phyloP scores from a whole-genome alignment of 1,140 invertebrate species.

The Glossosoma conforme region DNA sequence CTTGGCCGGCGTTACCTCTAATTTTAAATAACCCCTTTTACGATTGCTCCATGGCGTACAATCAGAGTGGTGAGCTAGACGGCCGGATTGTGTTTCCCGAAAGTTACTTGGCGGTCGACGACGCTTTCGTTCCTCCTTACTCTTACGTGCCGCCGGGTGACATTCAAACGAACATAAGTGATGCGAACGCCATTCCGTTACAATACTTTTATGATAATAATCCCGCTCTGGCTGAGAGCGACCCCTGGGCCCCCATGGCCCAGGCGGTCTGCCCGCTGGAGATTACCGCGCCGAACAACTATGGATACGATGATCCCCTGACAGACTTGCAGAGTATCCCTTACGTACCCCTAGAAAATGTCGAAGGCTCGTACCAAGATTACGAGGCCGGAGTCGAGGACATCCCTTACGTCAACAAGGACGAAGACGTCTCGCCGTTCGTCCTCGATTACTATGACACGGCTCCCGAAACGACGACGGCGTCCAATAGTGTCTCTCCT shows the following conservation, averaged over 20 bases:
- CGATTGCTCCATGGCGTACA: constrained; percentile 41
- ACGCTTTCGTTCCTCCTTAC: constrained; percentile 46
- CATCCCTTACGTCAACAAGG: constrained; percentile 4
- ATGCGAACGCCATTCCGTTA: constrained; percentile 29
- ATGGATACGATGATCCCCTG: constrained; percentile 35
- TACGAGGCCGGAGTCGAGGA: constrained; percentile 17
- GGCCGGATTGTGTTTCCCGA: constrained; percentile 41
- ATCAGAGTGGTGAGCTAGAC: constrained; percentile 35
- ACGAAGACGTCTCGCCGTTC: constrained; percentile 9
- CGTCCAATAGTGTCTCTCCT: constrained; percentile 26
- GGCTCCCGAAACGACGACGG: constrained; percentile 9
- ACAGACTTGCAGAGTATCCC: constrained; percentile 37
- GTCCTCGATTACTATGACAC: constrained; percentile 23
- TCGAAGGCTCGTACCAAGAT: constrained; percentile 39
- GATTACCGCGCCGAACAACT: constrained; percentile 26
- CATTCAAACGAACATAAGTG: constrained; percentile 24
- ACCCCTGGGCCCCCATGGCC: constrained; percentile 42
- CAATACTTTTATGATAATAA: constrained; percentile 41
- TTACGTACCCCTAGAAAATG: constrained; percentile 42
- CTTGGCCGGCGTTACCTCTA: constrained; percentile 33
- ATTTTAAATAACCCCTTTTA: constrained; percentile 51
- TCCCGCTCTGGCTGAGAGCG: constrained; percentile 36
- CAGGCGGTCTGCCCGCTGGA: constrained; percentile 33
- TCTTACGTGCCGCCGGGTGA: constrained; percentile 38
- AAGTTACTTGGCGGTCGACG: constrained; percentile 47